Conservation (phyloP, 2,888 invertebrate species). For the Habrosyne pyritoides region DNA sequence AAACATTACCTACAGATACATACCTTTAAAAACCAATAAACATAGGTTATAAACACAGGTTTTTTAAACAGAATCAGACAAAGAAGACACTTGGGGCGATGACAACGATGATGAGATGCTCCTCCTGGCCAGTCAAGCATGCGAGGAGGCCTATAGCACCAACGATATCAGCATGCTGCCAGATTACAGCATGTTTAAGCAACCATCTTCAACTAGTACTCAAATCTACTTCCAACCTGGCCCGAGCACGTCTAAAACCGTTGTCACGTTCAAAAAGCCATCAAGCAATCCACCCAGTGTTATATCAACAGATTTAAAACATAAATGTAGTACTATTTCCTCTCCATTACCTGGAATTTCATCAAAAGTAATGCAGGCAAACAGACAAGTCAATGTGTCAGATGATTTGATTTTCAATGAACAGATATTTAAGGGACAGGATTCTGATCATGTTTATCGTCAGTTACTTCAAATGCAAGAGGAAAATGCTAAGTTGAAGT, state of each 20-base stretch:
- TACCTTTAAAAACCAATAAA: background rate
- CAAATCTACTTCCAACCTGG: conserved; percentile 48
- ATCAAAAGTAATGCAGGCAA: conserved; percentile 45
- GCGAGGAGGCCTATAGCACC: conserved; percentile 62
- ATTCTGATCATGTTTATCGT: conserved; percentile 57
- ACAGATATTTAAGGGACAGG: conserved; percentile 58
- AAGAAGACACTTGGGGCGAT: conserved; percentile 68
- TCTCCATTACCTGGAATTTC: conserved; percentile 71
- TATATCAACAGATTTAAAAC: conserved; percentile 59
- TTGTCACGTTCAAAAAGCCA: conserved; percentile 67
- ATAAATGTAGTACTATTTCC: conserved; percentile 66
- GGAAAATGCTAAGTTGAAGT: conserved; percentile 70
- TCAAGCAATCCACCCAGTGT: conserved; percentile 38
- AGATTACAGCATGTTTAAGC: conserved; percentile 69
- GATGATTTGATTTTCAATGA: conserved; percentile 64
- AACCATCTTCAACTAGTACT: conserved; percentile 68
- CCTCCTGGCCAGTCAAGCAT: conserved; percentile 75
- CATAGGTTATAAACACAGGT: conserved; percentile 7
- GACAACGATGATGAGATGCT: conserved; percentile 78
- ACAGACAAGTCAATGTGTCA: conserved; percentile 37
- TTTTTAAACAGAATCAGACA: conserved; percentile 34
- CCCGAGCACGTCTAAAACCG: conserved; percentile 58
- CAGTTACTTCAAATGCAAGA: conserved; percentile 67
- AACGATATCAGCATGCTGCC: conserved; percentile 53
- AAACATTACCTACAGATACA: no score